Base-by-base conservation (phyloP, 2,797 vertebrate genomes). In the Phrynocephalus forsythii region DNA sequence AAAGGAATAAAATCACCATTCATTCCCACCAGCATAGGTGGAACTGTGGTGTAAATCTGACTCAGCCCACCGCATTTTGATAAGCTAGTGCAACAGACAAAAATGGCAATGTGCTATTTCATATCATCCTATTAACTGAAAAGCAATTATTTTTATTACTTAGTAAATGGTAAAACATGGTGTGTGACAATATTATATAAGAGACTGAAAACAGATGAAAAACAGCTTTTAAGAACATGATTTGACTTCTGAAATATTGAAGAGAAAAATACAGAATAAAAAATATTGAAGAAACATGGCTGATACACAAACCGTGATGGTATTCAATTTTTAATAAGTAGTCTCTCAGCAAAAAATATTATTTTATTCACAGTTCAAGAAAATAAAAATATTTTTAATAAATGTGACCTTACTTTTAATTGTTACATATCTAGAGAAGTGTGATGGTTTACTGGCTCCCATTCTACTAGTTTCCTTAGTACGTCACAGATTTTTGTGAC, bases 371-470 rank as follows among this genome's bases (percentile, higher is more conserved):
- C 30, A 79, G 80, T 28, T 48, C 66, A 86, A 79, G 48, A 71
- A 33, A 38, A 79, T 69, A 30, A 38, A 79, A 85, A 22, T 15
- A 30, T 60, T 71, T 69, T n/a, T 48, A 56, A 33, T 15, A 79
- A 56, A 15, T 44, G 3, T 48, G 50, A 52, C 91, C 94, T 91
- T 68, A 95, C 75, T 93, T 92, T 95, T 93, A 94, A 95, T 84
- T 91, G 52, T 72, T 83, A 94, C 93, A 89, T 93, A 95, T 89
- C 90, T 92, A 93, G 91, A 90, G 94, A 93, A 95, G 94, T 86
- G 26, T 20, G 48, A 92, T 90, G 83, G 22, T 10, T 67, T 33
- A 73, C 3, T n/a, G 56, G 16, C n/a, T 18, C 24, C 30, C 48
- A 20, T 79, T 48, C 22, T 20, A 79, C 3, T 3, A 11, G 48